Conservation (phyloP, 2,888 invertebrate genomes). For the Syritta pipiens region DNA sequence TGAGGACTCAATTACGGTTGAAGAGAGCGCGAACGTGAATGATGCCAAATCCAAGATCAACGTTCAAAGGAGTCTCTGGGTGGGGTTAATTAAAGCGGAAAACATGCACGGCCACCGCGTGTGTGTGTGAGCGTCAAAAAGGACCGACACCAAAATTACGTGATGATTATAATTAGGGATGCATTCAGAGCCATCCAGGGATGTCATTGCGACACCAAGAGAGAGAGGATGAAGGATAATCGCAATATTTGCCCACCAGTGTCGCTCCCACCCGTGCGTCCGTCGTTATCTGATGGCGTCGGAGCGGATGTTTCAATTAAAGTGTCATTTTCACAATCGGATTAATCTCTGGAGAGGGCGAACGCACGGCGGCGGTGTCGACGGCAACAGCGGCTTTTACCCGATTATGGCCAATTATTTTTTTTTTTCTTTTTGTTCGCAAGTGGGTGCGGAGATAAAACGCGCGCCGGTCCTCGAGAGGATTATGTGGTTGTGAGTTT, state of each 20-base stretch:
- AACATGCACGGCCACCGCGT: constrained; percentile 2
- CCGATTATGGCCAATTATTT: too few relatives aligned
- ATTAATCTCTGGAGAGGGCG: constrained; percentile 41
- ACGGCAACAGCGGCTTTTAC: too few relatives aligned
- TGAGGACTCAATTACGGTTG: constrained; percentile 52
- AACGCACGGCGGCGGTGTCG: too few relatives aligned
- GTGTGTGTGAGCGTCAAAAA: constrained; percentile 5
- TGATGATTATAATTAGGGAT: constrained; percentile 64
- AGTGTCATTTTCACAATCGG: constrained; percentile 59
- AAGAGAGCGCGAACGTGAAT: constrained; percentile 17
- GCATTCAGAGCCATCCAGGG: constrained; percentile 24
- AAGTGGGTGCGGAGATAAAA: too few relatives aligned
- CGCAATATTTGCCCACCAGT: constrained; percentile 49
- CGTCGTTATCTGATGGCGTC: constrained; percentile 43
- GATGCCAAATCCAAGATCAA: too few relatives aligned
- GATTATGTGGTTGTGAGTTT: too few relatives aligned
- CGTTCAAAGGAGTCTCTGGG: too few relatives aligned
- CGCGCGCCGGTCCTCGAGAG: too few relatives aligned
- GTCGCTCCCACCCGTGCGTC: too few relatives aligned
- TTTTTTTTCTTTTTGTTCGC: too few relatives aligned
- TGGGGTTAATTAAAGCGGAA: too few relatives aligned
- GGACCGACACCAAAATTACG: constrained; percentile 51
- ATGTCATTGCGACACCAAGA: not conserved
- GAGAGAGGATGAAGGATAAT: constrained; percentile 37
- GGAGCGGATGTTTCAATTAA: constrained; percentile 55